Percentiles rank a stretch among this genome's conserved stretches.
These are phyloP conservation scores for Forficula auricularia DNA, from an alignment of 1,140 invertebrate species.

Conservation along the genomic window DNA sequence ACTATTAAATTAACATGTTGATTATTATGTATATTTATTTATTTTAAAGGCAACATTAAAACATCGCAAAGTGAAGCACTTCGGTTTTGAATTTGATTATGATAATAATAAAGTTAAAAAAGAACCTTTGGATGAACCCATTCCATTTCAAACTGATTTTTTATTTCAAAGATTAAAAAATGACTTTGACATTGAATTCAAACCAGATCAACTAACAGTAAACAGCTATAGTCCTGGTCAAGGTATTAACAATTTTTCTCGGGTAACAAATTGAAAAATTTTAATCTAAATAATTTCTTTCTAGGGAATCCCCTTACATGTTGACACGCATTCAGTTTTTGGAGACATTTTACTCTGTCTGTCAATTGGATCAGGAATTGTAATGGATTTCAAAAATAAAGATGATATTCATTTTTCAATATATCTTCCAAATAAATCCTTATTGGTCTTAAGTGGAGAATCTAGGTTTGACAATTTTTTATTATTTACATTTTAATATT, in stretches of 20 bases:
- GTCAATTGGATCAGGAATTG: slow-evolving; percentile 63
- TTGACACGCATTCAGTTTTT: slow-evolving; percentile 91
- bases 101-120: slow-evolving; percentile 72
- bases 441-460: slow-evolving; percentile 70
- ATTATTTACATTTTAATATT: background rate
- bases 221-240: slow-evolving; percentile 85
- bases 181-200: slow-evolving; percentile 20
- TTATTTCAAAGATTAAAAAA: slow-evolving; percentile 40
- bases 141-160: slow-evolving; percentile 52
- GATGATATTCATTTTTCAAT: slow-evolving; percentile 40
- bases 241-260: slow-evolving; percentile 33
- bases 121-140: slow-evolving; percentile 41
- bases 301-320: slow-evolving; percentile 79
- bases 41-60: slow-evolving; percentile 41
- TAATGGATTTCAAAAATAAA: slow-evolving; percentile 73
- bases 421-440: slow-evolving; percentile 52
- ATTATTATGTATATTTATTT: slow-evolving; percentile 13
- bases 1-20: slow-evolving; percentile 1
- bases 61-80: slow-evolving; percentile 78
- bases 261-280: slow-evolving; percentile 1
- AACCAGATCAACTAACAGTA: slow-evolving; percentile 81
- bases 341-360: slow-evolving; percentile 74
- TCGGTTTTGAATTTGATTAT: slow-evolving; percentile 87
- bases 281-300: slow-evolving; percentile 14
- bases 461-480: slow-evolving; percentile 33